Percentiles rank a stretch among this genome's conserved stretches.
These are phyloP conservation scores for Pristionchus entomophagus DNA, from an alignment of 2,888 invertebrate species.

Conservation along the genomic window DNA sequence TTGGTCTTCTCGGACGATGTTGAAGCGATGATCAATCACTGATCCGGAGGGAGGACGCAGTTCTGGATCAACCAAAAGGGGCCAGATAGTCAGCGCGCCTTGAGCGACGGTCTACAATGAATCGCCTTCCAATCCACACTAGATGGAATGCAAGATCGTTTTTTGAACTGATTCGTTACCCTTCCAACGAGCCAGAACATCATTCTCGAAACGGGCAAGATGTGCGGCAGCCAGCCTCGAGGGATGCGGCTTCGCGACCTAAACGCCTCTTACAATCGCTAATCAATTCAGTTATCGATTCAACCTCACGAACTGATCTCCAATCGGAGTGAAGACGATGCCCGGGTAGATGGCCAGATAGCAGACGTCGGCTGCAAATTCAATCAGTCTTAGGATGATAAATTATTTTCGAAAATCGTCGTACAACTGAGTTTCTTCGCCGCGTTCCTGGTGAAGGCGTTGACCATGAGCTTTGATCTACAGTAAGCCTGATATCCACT, in stretches of 20 bases:
- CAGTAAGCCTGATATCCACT: constrained; percentile 42
- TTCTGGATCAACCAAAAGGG: constrained; percentile 3
- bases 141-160: neutral
- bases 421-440: neutral
- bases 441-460: neutral
- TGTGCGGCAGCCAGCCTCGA: neutral
- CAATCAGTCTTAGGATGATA: neutral
- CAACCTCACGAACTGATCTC: constrained; percentile 44
- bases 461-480: constrained; percentile 41
- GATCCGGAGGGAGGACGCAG: constrained; percentile 15
- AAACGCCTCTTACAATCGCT: neutral
- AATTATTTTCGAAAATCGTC: neutral
- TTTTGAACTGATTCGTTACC: neutral
- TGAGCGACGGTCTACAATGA: constrained; percentile 14
- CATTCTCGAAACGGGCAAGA: neutral
- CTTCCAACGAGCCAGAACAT: constrained; percentile 20
- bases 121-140: neutral
- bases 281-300: neutral
- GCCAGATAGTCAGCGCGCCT: constrained; percentile 32
- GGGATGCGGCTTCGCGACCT: neutral
- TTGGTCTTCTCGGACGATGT: no score
- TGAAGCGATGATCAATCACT: neutral
- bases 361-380: constrained; percentile 16
- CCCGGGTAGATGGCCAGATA: constrained; percentile 35
- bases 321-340: constrained; percentile 41